A percentile compares a stretch with the other conserved stretches of the same genome.
phyloP scores from a whole-genome alignment of 2,113 vertebrate genomes.

The Sterna hirundo region DNA sequence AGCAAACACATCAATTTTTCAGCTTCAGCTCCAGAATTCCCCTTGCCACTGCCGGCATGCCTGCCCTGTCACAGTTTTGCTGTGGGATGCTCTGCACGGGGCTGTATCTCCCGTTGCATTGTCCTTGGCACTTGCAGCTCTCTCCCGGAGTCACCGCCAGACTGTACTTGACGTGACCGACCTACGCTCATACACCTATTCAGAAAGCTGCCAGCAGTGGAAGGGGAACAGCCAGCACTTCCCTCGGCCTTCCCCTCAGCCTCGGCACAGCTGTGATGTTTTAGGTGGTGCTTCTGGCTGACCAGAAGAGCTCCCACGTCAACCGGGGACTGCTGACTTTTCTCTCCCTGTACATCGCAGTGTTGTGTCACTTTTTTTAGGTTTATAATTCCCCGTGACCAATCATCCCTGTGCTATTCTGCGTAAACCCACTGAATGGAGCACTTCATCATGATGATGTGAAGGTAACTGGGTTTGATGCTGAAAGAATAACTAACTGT shows the following conservation, averaged over 20 bases:
- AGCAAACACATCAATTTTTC: neutral
- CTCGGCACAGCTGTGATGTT: neutral
- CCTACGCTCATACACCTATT: neutral
- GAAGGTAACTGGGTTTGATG: neutral
- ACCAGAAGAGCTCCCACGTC: neutral
- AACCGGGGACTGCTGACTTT: neutral
- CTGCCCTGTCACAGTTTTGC: neutral
- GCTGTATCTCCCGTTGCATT: neutral
- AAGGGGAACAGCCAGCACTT: neutral
- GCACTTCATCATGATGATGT: neutral
- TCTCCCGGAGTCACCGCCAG: neutral
- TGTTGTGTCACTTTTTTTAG: neutral
- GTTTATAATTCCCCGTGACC: neutral
- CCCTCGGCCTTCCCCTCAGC: rapidly evolving
- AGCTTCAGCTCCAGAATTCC: neutral
- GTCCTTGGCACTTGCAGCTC: neutral
- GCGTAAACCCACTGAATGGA: neutral
- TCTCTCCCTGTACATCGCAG: neutral
- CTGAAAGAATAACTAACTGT: neutral
- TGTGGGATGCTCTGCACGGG: neutral
- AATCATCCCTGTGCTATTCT: neutral
- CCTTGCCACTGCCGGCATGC: neutral
- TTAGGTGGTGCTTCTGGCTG: neutral
- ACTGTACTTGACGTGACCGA: neutral
- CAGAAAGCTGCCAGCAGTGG: neutral